Conservation (phyloP, 2,888 invertebrate genomes). For the Drosophila neutralis region DNA sequence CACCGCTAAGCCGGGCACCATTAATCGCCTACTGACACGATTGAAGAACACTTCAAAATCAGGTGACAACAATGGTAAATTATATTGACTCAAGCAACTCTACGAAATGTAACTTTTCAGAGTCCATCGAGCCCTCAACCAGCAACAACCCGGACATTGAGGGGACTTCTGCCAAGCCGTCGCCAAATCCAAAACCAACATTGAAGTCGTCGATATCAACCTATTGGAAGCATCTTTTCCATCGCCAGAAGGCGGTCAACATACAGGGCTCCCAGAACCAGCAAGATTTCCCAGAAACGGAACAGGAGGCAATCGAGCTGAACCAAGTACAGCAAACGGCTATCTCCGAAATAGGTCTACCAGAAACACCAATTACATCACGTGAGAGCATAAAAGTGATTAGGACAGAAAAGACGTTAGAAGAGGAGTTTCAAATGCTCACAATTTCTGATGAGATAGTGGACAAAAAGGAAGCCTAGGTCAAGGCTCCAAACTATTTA, state of each 20-base stretch:
- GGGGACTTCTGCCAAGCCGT: conserved; percentile 15
- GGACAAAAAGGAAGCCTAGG: conserved; percentile 18
- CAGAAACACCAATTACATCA: conserved; percentile 32
- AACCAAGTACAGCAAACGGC: conserved; percentile 20
- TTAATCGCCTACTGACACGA: conserved; percentile 55
- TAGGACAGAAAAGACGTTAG: conserved; percentile 11
- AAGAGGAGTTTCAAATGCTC: conserved; percentile 42
- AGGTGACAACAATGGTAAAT: conserved; percentile 18
- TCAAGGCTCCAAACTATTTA: conserved; percentile 1
- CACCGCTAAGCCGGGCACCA: conserved; percentile 27
- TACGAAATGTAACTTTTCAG: conserved; percentile 6
- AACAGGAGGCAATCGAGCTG: conserved; percentile 7
- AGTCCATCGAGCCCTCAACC: conserved; percentile 11
- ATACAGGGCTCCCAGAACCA: conserved; percentile 7
- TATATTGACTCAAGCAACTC: neutral
- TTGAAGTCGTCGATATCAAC: conserved; percentile 73
- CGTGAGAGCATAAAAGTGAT: conserved; percentile 1
- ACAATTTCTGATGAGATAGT: conserved; percentile 33
- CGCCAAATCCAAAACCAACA: conserved; percentile 48
- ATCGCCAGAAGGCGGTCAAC: conserved; percentile 58
- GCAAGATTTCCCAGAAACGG: neutral
- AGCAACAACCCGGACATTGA: neutral
- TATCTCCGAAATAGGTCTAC: conserved; percentile 16
- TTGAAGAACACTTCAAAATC: conserved; percentile 38
- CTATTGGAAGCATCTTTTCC: conserved; percentile 79